Base-by-base conservation (phyloP, 2,113 vertebrate genomes). In the Limnothrissa miodon region DNA sequence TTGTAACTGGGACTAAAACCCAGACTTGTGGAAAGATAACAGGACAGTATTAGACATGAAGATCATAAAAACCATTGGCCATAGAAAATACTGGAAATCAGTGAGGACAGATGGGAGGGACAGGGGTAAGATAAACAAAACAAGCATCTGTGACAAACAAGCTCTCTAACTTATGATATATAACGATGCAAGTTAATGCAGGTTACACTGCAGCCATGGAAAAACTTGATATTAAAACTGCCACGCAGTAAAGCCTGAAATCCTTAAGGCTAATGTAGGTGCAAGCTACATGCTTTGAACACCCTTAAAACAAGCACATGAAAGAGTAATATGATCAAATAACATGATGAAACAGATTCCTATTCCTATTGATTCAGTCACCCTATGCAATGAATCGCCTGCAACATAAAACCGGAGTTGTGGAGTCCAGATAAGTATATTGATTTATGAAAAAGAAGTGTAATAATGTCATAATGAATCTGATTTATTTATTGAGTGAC, bases 401-500 rank as follows among this genome's bases (percentile, higher is more conserved):
- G 66, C 66, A 66, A 66, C 66, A 36, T 74, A 74, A 36, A 39
- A 74, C 2, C 29, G 25, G 25, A 39, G 13, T n/a, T n/a, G n/a
- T 17, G 33, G 66, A 74, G 15, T 36, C 29, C 66, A 74, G 66
- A 33, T 74, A 11, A 74, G 66, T 10, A 1, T 33, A 74, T 74
- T 33, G 66, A 74, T 74, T 74, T 74, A 74, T 36, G 33, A 13
- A 29, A 36, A 15, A 11, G 66, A 74, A 74, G 66, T 74, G 66
- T 74, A 74, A 36, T 15, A 13, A 74, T 74, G 66, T 74, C 66
- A 74, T 74, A 36, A 74, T 36, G 66, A 74, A 36, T 74, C 66
- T 17, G 66, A 33, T 39, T 74, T 36, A 36, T 74, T 74, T 74
- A 74, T 74, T 13, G 66, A 74, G 25, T 36, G 66, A 39, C 66